These are phyloP conservation scores for Diplazon laetatorius DNA, from an alignment of 2,888 invertebrate species.

Conservation along the genomic window DNA sequence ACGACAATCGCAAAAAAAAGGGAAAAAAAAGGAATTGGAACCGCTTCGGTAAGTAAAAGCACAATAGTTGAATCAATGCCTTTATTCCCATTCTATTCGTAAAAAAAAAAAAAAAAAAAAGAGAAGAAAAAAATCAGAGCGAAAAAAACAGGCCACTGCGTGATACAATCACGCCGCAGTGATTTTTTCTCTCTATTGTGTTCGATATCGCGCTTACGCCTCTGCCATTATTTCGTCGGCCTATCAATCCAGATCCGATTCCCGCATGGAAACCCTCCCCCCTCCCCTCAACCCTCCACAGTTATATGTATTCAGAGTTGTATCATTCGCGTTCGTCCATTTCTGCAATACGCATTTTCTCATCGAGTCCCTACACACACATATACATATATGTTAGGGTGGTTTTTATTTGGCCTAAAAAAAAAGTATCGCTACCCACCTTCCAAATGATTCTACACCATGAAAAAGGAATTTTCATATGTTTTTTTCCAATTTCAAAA, in stretches of 20 bases:
- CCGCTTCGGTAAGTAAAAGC: slow-evolving; percentile 16
- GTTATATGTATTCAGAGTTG: slow-evolving; percentile 22
- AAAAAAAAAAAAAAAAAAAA: neutral
- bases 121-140: neutral
- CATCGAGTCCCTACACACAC: slow-evolving; percentile 44
- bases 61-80: slow-evolving; percentile 26
- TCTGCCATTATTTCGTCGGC: slow-evolving; percentile 53
- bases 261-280: slow-evolving; percentile 37
- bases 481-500: too few relatives aligned
- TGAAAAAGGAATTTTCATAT: too few relatives aligned
- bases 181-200: slow-evolving; percentile 50
- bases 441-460: too few relatives aligned
- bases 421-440: too few relatives aligned
- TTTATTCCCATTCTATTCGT: slow-evolving; percentile 27
- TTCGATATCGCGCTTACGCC: slow-evolving; percentile 50
- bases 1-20: too few relatives aligned
- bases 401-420: too few relatives aligned
- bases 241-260: slow-evolving; percentile 50
- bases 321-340: slow-evolving; percentile 25
- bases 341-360: slow-evolving; percentile 31
- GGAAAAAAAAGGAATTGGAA: too few relatives aligned
- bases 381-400: too few relatives aligned
- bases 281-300: slow-evolving; percentile 22
- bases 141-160: slow-evolving; percentile 38
- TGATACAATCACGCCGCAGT: slow-evolving; percentile 16